Evolutionary conservation across 2,797 vertebrate species (phyloP).

Genomic region (Eulemur rubriventer): DNA sequence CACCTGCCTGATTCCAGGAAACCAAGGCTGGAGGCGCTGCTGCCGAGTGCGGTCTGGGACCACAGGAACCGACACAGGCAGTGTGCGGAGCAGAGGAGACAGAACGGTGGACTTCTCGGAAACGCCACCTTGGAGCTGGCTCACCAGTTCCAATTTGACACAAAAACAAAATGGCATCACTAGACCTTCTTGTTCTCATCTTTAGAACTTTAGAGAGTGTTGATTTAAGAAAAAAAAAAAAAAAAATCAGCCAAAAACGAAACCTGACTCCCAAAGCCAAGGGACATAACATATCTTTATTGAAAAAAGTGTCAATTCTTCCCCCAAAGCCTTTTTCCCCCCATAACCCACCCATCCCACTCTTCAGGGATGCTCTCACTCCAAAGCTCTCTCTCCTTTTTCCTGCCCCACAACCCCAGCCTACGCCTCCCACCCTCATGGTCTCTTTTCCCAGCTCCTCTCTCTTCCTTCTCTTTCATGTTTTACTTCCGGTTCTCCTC

Average conservation of each 20-base stretch:
- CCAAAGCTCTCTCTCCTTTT: background rate
- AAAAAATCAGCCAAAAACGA: background rate
- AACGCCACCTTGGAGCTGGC: background rate
- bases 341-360: background rate
- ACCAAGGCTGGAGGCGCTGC: too few relatives aligned
- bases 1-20: background rate
- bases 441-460: background rate
- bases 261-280: background rate
- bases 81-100: fast-evolving
- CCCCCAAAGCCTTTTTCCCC: background rate
- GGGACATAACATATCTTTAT: background rate
- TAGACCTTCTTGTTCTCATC: background rate
- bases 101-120: background rate
- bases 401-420: background rate
- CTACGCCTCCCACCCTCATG: background rate
- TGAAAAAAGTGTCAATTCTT: background rate
- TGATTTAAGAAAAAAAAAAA: background rate
- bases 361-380: background rate
- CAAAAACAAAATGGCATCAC: background rate
- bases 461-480: background rate
- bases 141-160: background rate
- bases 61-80: too few relatives aligned
- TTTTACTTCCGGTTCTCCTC: background rate
- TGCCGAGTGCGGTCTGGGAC: background rate
- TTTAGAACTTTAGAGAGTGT: background rate